Conservation (phyloP, 1,140 invertebrate species). For the Leptinotarsa texana region DNA sequence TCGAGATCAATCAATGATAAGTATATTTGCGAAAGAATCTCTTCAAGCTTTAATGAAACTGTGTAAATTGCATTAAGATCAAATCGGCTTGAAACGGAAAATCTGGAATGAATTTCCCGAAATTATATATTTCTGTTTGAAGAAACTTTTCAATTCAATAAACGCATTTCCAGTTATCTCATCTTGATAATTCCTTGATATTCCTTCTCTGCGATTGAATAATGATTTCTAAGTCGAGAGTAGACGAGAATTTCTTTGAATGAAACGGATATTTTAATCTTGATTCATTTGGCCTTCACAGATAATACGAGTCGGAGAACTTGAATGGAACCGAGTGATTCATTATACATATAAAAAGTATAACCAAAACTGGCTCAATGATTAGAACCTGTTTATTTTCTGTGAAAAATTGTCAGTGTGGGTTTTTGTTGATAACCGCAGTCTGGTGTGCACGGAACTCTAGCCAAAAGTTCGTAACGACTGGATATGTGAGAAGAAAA, state of each 20-base stretch:
- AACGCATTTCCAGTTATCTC: conserved; percentile 10
- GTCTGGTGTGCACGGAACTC: too few species aligned
- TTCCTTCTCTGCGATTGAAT: background rate
- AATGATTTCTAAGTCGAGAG: background rate
- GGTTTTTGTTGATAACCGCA: too few species aligned
- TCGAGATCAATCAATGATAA: conserved; percentile 16
- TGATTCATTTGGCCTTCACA: background rate
- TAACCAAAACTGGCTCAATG: too few species aligned
- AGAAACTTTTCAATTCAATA: conserved; percentile 13
- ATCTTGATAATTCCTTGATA: conserved; percentile 6
- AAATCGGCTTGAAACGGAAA: conserved; percentile 9
- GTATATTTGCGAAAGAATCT: conserved; percentile 19
- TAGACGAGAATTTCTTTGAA: background rate
- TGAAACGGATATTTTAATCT: background rate
- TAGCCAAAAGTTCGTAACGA: too few species aligned
- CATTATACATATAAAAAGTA: too few species aligned
- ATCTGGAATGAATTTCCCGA: background rate
- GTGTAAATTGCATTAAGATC: background rate
- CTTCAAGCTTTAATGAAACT: conserved; percentile 10
- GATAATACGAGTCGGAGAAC: too few species aligned
- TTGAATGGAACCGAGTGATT: too few species aligned
- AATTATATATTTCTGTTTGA: conserved; percentile 22
- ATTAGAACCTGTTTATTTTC: too few species aligned
- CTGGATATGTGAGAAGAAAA: too few species aligned
- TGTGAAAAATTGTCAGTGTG: too few species aligned